Conservation (phyloP, 2,797 vertebrate species). For the Helarctos malayanus region DNA sequence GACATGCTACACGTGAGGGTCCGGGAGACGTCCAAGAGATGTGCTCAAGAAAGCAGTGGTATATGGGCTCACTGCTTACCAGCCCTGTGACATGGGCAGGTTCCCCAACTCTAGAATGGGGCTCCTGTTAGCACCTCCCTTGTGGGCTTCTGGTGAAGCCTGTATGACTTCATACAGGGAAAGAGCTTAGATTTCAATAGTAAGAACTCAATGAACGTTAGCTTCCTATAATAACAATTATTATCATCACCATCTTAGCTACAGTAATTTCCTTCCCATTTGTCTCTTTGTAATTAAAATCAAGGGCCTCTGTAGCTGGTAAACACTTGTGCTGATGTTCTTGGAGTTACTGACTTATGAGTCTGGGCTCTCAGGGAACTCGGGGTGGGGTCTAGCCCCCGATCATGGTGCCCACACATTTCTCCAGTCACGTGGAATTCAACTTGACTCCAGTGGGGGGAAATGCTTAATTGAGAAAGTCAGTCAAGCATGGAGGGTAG, state of each 20-base stretch:
- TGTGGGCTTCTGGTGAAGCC: neutral
- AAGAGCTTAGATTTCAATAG: slow-evolving; percentile 28
- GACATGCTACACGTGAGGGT: neutral
- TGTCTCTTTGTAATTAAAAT: slow-evolving; percentile 78
- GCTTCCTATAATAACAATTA: slow-evolving; percentile 61
- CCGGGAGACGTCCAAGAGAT: neutral
- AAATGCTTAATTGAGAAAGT: neutral
- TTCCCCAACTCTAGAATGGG: neutral
- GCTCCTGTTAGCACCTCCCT: rapidly evolving
- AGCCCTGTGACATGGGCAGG: neutral
- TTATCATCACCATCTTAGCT: slow-evolving; percentile 53
- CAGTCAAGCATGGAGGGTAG: neutral
- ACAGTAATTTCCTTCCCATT: slow-evolving; percentile 64
- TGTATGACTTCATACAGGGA: neutral
- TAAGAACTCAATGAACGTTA: neutral
- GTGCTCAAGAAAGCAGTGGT: neutral
- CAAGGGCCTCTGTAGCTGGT: slow-evolving; percentile 50
- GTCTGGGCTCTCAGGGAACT: neutral
- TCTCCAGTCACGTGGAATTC: neutral
- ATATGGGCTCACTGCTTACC: neutral
- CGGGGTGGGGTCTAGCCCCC: rapidly evolving
- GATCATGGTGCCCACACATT: neutral
- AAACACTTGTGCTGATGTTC: slow-evolving; percentile 47
- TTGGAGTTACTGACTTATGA: neutral
- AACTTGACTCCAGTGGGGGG: neutral